Base-by-base conservation (phyloP, 2,888 invertebrate species). In the Tetragnatha montana region DNA sequence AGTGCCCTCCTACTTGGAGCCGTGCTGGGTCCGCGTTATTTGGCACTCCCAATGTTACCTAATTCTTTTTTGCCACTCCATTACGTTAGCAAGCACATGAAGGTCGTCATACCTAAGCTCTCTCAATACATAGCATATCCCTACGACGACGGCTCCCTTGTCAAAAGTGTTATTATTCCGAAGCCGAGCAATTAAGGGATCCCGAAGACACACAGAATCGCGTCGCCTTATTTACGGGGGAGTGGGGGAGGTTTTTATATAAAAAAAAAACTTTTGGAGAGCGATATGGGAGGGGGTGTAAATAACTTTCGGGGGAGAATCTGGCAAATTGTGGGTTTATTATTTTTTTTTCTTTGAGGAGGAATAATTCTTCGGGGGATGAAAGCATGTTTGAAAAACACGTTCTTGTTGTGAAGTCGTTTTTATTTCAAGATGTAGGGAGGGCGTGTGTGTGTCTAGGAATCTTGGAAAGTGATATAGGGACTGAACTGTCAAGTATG, bases 151-250 rank as follows among this genome's bases (percentile, higher is more conserved):
- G 60, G 17, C 12, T 60, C 60, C 14, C 60, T 60, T 60, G 12
- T 17, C 17, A 10, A 76, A n/a, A 76, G 50, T n/a, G 76, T 76
- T 76, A 50, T 76, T 76, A 50, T 76, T 76, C 50, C 49, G n/a
- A 49, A 73, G 10, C 71, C 51, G 51, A 17, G 81, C 81, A 82
- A 82, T 82, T 82, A 82, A 82, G 73, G 21, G 50, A 21, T n/a
- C 19, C 17, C 22, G 14, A 60, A 17, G 60, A 60, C 60, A 60
- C 6, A 60, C 22, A 22, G 71, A 73, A 71, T 17, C 70, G 49
- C 50, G 73, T 73, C 60, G 73, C 60, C 73, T 73, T 73, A 81
- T 81, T 81, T 81, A 81, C 71, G 71, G 22, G 19, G 12, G 73
- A 73, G 73, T 51, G 71, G 81, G 50, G 19, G 50, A 51, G 51